Percentiles rank a stretch among this genome's conserved stretches.
Conservation (phyloP, 2,797 vertebrate genomes). For the Taeniopygia guttata region DNA sequence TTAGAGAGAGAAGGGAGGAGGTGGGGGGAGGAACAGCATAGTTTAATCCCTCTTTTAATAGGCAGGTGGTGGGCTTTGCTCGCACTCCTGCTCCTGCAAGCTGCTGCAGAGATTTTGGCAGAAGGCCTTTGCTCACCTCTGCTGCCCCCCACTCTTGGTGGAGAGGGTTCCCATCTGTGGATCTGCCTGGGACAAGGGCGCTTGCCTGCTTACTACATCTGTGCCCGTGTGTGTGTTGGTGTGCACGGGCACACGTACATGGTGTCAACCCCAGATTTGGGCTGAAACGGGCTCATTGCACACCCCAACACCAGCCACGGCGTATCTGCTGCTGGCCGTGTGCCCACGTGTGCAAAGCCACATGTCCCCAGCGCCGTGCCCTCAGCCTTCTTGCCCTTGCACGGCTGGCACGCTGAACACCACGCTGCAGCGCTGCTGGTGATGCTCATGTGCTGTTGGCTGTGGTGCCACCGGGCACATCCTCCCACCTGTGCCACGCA, state of each 20-base stretch:
- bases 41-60: slow-evolving; percentile 66
- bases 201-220: fast-evolving
- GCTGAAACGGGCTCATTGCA: not conserved
- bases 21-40: slow-evolving; percentile 25
- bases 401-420: fast-evolving
- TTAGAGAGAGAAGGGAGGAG: slow-evolving; percentile 75
- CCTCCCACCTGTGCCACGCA: not conserved
- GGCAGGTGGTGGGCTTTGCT: slow-evolving; percentile 76
- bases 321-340: fast-evolving
- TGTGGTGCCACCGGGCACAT: not conserved
- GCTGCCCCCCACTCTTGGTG: not conserved
- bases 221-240: not conserved
- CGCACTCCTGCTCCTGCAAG: slow-evolving; percentile 49
- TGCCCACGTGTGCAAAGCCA: fast-evolving
- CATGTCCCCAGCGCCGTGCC: fast-evolving
- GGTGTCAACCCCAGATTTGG: not conserved
- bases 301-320: fast-evolving
- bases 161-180: not conserved
- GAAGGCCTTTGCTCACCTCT: slow-evolving; percentile 26
- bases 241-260: fast-evolving
- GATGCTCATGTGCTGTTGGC: fast-evolving
- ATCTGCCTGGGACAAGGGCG: fast-evolving
- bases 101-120: slow-evolving; percentile 50
- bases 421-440: fast-evolving
- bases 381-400: not conserved